Conservation (phyloP, 2,113 vertebrate species). For the Clarias macrocephalus region DNA sequence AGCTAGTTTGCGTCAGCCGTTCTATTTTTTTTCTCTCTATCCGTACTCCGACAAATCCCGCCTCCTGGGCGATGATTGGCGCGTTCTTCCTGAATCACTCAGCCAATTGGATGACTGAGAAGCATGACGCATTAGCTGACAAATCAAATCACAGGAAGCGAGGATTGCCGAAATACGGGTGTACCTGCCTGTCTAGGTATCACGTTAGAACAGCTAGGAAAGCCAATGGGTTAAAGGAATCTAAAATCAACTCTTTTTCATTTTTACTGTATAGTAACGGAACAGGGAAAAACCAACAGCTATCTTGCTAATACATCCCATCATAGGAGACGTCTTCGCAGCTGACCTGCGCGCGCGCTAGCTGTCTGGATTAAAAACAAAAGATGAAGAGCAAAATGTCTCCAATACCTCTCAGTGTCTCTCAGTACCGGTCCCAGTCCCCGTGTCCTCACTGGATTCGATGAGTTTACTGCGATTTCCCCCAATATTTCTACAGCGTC, state of each 20-base stretch:
- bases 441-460: neutral
- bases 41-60: neutral
- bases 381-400: neutral
- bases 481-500: neutral
- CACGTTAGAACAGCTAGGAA: neutral
- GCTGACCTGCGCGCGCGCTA: neutral
- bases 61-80: neutral
- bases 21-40: neutral
- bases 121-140: neutral
- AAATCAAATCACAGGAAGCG: neutral
- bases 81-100: no score
- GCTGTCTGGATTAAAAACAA: neutral
- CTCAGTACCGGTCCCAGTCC: neutral
- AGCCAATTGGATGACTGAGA: neutral
- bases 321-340: neutral
- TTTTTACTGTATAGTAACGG: neutral
- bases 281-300: neutral
- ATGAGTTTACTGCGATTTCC: neutral
- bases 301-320: neutral
- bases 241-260: neutral
- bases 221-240: no score
- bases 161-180: neutral
- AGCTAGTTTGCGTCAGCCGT: conserved; percentile 4
- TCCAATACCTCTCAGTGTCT: neutral
- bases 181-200: neutral